Evolutionary conservation across 2,113 vertebrate genomes (phyloP), one percentile per base, ranked within the genome.

Genomic region (Corythornis madagascariensis): DNA sequence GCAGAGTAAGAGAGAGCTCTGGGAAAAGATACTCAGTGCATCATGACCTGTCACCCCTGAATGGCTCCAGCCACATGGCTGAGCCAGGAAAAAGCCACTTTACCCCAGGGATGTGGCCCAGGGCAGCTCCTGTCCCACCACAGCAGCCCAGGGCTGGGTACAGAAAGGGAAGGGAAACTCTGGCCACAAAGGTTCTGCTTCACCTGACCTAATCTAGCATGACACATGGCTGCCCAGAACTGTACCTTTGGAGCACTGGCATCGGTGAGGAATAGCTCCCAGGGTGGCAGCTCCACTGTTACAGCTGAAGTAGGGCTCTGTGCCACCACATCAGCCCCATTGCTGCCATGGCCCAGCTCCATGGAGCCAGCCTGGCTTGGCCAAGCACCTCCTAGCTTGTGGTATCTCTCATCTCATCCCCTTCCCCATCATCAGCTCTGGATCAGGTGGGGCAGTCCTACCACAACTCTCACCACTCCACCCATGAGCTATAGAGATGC

Each of bases 271-370:
- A 82, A 82, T 42, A 71, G 88, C 52, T 84, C 88, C 63, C 5
- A 2, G 38, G 78, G 66, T 3, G 2, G 74, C 82, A 47, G 82
- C 77, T 95, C 88, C 4, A 1, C 50, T 8, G 15, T 93, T 89
- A 83, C 92, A 95, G 78, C 52, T 3, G 4, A 84, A 81, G 71
- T 43, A 6, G 76, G 71, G 76, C 79, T 86, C 64, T 0, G 47
- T 57, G 86, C 66, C 73, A 52, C 78, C 55, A 6, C 63, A 35
- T 15, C 52, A 1, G 29, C 11, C 29, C n/a, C 38, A 17, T 52
- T 1, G 0, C 50, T 29, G 57, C 61, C 4, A 1, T 18, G 33
- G n/a, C 48, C 11, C 3, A 0, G 57, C 59, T 50, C n/a, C 57
- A 4, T 2, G 4, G 40, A 84, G 43, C 42, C 74, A 25, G 40